Evolutionary conservation across 1,140 invertebrate species (phyloP).

Genomic region (Eciton burchellii): DNA sequence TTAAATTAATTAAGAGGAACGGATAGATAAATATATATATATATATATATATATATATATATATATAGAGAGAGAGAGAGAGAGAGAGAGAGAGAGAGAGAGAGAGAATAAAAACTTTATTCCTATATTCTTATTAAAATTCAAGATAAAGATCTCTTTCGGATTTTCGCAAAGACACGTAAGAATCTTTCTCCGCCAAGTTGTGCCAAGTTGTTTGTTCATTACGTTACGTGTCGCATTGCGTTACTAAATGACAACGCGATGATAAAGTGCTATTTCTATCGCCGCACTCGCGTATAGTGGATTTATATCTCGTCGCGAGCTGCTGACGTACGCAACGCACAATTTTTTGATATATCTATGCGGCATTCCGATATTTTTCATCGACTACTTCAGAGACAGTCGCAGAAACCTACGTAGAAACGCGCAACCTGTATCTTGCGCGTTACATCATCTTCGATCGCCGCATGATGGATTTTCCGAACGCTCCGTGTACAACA

Average conservation of each 20-base stretch:
- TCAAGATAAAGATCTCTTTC: too few species aligned
- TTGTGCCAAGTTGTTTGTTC: neutral
- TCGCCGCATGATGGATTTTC: neutral
- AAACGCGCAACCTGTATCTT: neutral
- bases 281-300: neutral
- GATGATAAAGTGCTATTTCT: conserved; percentile 4
- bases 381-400: neutral
- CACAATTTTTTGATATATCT: neutral
- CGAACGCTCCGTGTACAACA: neutral
- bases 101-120: too few species aligned
- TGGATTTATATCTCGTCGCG: neutral
- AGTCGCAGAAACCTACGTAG: too few species aligned
- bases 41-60: too few species aligned
- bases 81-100: too few species aligned
- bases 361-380: neutral
- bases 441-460: neutral
- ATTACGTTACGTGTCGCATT: neutral
- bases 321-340: neutral
- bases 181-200: neutral
- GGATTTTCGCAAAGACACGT: neutral
- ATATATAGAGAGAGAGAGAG: too few species aligned
- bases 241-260: neutral
- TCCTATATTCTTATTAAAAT: too few species aligned
- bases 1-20: too few species aligned
- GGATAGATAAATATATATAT: too few species aligned